phyloP scores from a whole-genome alignment of 2,888 invertebrate genomes.

The Eurytoma adleriae region DNA sequence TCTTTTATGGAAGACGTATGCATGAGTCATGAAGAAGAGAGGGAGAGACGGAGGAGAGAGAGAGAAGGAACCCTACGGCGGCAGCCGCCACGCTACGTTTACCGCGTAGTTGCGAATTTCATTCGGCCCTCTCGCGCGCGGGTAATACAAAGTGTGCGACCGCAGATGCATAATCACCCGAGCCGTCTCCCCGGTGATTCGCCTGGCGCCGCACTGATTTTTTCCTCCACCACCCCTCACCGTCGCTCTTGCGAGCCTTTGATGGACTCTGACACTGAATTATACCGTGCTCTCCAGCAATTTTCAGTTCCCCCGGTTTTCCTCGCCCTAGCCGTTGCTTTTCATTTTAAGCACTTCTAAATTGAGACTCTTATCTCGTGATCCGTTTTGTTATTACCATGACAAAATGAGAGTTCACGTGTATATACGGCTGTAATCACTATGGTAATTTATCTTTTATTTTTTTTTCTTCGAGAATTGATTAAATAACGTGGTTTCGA shows the following conservation, averaged over 20 bases:
- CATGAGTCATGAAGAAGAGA: not conserved
- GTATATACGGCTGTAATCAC: no score
- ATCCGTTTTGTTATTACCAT: not conserved
- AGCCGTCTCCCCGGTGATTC: constrained; percentile 36
- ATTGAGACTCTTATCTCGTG: constrained; percentile 2
- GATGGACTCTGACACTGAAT: constrained; percentile 40
- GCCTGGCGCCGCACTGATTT: constrained; percentile 43
- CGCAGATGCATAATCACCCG: constrained; percentile 50
- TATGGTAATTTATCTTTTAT: not conserved
- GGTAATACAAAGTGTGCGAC: not conserved
- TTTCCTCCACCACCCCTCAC: constrained; percentile 4
- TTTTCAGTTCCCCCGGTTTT: constrained; percentile 37
- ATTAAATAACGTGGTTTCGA: not conserved
- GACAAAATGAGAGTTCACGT: not conserved
- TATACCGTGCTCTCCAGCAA: constrained; percentile 6
- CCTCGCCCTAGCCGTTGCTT: not conserved
- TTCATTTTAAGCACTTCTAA: constrained; percentile 6
- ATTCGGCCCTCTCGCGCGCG: constrained; percentile 1
- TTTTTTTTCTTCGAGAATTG: not conserved
- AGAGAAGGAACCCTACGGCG: not conserved
- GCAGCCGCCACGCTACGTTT: constrained; percentile 5
- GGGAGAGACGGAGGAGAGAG: not conserved
- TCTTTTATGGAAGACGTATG: constrained; percentile 7
- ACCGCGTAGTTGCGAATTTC: constrained; percentile 16
- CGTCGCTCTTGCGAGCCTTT: constrained; percentile 27